Conservation (phyloP, 2,113 vertebrate genomes). For the Gobio gobio region DNA sequence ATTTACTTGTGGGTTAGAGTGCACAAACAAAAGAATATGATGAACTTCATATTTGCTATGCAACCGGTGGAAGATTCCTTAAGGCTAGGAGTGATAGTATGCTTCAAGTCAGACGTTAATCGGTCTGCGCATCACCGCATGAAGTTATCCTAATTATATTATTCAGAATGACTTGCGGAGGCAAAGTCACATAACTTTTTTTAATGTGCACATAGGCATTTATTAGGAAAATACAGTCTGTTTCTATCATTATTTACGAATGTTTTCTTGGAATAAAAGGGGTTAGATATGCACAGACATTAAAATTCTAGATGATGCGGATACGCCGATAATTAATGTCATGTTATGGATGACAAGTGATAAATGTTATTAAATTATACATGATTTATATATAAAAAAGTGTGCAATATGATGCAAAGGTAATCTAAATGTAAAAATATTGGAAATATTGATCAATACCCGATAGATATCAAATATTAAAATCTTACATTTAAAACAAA, state of each 20-base stretch:
- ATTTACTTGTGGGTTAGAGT: not conserved
- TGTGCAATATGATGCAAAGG: not conserved
- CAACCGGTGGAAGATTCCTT: not conserved
- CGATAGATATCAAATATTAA: not conserved
- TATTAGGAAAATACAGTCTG: too few relatives aligned
- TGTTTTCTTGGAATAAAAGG: not conserved
- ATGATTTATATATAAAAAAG: too few relatives aligned
- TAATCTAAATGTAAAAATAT: not conserved
- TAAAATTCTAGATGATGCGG: not conserved
- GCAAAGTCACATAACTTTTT: not conserved
- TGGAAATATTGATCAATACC: not conserved
- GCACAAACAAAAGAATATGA: not conserved
- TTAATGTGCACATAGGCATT: too few relatives aligned
- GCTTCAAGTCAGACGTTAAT: too few relatives aligned
- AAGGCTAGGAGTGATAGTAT: not conserved
- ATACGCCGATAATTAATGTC: not conserved
- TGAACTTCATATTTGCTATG: not conserved
- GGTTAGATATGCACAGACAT: not conserved
- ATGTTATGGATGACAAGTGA: not conserved
- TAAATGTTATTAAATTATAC: not conserved
- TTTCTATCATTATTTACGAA: not conserved
- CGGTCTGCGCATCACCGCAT: too few relatives aligned
- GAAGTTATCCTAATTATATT: not conserved
- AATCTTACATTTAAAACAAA: not conserved
- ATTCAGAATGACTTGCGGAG: not conserved